Base-by-base conservation (phyloP, 2,888 invertebrate species). In the Drosophila basisetae region DNA sequence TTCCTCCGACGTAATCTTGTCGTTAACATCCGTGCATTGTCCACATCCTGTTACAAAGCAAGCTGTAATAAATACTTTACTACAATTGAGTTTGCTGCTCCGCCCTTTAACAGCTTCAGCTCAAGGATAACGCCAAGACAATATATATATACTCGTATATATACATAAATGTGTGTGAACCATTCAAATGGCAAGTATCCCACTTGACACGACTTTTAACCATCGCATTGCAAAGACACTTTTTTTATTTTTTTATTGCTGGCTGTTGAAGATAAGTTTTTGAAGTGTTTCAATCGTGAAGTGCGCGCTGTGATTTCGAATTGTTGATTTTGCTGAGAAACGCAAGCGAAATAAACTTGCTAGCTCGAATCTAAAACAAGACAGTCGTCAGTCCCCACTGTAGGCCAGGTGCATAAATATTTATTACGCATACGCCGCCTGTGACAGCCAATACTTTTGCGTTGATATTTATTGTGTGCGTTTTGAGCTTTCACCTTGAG, bases 391-490 rank as follows among this genome's bases (percentile, higher is more conserved):
- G 7, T 16, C 9, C 60, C 61, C 63, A 68, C 43, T 80, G 72
- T 71, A 50, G 70, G 70, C 69, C 71, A 76, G 80, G 70, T 73
- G 78, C 78, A 90, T 78, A 74, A 76, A 84, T 86, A 89, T 89
- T 84, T 86, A 91, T 89, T 75, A 84, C 82, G 75, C 88, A 86
- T 89, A 84, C 91, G 91, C 89, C 62, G 66, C 74, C 76, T 86
- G 72, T 74, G 82, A 84, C 84, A 65, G 50, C 33, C 49, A 63
- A 75, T 22, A 49, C 53, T 52, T 74, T 74, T 55, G 61, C 31
- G 58, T 39, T 25, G 25, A 53, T 55, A 69, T 55, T 33, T 55
- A 41, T 39, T 61, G 52, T 53, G 67, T 70, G 65, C 63, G 58
- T 70, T 62, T 54, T 33, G 30, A 35, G 54, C 69, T 73, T 61